Percentiles rank a stretch among this genome's conserved stretches.
phyloP scores from a whole-genome alignment of 2,888 invertebrate species.

The Sympetrum striolatum region DNA sequence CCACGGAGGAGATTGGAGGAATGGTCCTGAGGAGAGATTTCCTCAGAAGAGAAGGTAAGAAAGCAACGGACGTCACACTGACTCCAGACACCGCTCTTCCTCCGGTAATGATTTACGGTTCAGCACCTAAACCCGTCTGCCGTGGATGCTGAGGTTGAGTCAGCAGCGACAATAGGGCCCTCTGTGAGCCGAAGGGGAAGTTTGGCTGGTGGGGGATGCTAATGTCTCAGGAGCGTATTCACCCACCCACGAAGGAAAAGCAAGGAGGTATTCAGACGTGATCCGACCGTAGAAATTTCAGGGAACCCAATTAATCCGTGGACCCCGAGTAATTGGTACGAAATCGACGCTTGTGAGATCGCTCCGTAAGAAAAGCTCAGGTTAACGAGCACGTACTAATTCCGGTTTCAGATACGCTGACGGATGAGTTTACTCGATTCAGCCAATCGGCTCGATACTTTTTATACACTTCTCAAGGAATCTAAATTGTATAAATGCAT shows the following conservation, averaged over 20 bases:
- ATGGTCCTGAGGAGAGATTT: neutral
- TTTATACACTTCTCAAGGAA: no score
- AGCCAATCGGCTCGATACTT: no score
- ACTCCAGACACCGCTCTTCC: neutral
- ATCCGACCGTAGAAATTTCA: neutral
- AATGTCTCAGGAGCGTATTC: neutral
- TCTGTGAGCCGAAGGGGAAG: neutral
- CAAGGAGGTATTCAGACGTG: neutral
- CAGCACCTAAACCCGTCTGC: conserved; percentile 31
- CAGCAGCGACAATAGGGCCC: conserved; percentile 31
- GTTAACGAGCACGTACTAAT: no score
- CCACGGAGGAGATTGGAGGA: neutral
- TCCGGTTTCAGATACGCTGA: no score
- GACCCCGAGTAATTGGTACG: neutral
- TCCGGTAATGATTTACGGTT: conserved; percentile 25
- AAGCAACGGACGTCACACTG: neutral
- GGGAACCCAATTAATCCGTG: neutral
- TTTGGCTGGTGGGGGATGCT: neutral
- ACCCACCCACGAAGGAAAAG: neutral
- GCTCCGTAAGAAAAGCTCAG: no score
- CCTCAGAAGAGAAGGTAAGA: neutral
- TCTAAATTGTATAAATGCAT: no score
- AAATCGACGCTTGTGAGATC: neutral
- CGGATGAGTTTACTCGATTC: no score
- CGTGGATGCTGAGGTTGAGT: neutral